These are phyloP conservation scores for Drosophila robusta DNA, from an alignment of 2,888 invertebrate genomes.

Conservation along the genomic window DNA sequence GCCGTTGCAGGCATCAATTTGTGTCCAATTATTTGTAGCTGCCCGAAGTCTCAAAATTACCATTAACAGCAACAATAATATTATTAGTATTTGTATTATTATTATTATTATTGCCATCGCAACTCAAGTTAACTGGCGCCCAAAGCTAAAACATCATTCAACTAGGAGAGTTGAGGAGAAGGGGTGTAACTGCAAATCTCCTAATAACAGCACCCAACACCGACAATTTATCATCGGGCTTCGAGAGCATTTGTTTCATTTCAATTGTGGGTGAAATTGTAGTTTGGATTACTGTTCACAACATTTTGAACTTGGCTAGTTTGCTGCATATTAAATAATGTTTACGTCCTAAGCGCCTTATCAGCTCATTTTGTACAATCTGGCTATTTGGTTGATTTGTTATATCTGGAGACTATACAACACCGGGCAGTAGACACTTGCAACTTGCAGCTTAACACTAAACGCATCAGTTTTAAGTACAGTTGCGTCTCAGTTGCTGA, in stretches of 20 bases:
- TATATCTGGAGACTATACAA: neutral
- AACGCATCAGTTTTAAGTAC: neutral
- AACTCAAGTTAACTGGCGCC: neutral
- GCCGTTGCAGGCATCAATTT: constrained; percentile 10
- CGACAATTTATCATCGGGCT: neutral
- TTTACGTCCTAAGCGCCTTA: constrained; percentile 15
- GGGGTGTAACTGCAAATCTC: neutral
- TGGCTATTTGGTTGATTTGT: neutral
- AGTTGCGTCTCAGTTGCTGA: neutral
- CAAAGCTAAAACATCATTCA: neutral
- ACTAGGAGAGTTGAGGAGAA: neutral
- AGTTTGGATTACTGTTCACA: neutral
- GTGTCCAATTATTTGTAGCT: constrained; percentile 5
- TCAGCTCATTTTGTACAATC: neutral
- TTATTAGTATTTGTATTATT: constrained; percentile 2
- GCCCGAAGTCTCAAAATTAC: neutral
- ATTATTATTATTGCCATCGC: neutral
- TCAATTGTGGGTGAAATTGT: neutral
- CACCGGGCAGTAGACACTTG: neutral
- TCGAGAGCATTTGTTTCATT: neutral
- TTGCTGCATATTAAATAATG: constrained; percentile 9
- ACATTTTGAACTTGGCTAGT: neutral
- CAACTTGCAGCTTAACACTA: neutral
- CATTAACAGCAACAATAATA: neutral
- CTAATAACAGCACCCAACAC: neutral